Evolutionary conservation across 2,113 vertebrate genomes (phyloP).

Genomic region (Tragelaphus imberbis): DNA sequence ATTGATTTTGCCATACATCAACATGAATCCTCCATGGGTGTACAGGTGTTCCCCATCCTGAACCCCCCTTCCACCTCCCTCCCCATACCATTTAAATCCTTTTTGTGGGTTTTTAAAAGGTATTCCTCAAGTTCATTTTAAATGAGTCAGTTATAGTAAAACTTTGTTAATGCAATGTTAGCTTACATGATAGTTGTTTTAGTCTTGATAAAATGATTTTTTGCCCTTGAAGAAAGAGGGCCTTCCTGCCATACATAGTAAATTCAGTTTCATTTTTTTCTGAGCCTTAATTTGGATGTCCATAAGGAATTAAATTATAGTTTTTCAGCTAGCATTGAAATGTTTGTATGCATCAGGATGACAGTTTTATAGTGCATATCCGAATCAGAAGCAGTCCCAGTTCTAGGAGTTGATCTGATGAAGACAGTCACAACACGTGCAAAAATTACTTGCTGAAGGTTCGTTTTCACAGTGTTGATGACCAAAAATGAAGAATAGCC

Average conservation of each 20-base stretch:
- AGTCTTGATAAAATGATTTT: not conserved
- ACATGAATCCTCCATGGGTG: too few species aligned
- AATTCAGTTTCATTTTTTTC: not conserved
- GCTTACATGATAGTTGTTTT: not conserved
- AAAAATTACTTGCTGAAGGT: not conserved
- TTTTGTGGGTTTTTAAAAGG: not conserved
- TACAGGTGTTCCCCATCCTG: too few species aligned
- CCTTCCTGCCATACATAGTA: not conserved
- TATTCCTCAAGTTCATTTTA: not conserved
- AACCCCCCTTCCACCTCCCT: too few species aligned
- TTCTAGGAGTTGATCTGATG: not conserved
- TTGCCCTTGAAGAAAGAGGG: not conserved
- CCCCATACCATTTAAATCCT: not conserved
- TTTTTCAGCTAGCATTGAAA: not conserved
- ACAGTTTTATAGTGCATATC: not conserved
- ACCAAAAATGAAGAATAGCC: not conserved
- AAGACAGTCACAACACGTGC: not conserved
- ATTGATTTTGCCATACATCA: too few species aligned
- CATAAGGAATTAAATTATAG: not conserved
- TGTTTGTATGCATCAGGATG: not conserved
- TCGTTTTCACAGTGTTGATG: not conserved
- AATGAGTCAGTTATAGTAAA: not conserved
- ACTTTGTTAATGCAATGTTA: not conserved
- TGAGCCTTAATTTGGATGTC: not conserved
- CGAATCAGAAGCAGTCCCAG: not conserved